Evolutionary conservation across 2,797 vertebrate species (phyloP).

Genomic region (Lepilemur septentrionalis): DNA sequence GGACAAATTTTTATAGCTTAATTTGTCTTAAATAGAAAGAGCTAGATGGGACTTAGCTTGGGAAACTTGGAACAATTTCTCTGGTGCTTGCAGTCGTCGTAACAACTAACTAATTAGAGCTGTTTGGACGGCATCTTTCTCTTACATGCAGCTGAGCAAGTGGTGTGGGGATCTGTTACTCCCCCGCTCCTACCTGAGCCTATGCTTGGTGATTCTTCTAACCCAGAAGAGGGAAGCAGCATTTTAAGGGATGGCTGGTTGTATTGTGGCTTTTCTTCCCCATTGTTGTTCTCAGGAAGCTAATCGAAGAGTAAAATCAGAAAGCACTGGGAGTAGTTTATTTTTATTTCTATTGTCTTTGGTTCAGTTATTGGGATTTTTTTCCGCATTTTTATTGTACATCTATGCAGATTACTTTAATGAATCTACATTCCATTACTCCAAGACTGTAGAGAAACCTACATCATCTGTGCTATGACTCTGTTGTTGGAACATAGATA

Average conservation of each 20-base stretch:
- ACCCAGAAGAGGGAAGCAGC: not conserved
- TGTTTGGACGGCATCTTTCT: conserved; percentile 64
- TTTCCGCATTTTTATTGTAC: not conserved
- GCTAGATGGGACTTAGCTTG: conserved; percentile 43
- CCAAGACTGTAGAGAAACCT: not conserved
- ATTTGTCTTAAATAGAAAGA: conserved; percentile 72
- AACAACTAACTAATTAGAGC: conserved; percentile 68
- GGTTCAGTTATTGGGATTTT: conserved; percentile 20
- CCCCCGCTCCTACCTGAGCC: not conserved
- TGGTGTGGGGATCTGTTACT: conserved; percentile 1
- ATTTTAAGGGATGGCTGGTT: not conserved
- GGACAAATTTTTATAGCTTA: conserved; percentile 68
- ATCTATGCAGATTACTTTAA: not conserved
- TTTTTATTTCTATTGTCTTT: conserved; percentile 12
- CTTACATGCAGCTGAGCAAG: conserved; percentile 12
- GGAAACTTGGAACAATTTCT: conserved; percentile 66
- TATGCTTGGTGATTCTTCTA: not conserved
- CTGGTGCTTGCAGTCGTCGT: conserved; percentile 62
- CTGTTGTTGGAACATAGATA: not conserved
- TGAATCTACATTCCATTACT: not conserved
- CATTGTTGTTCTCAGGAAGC: not conserved
- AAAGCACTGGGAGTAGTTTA: conserved; percentile 18
- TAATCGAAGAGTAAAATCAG: conserved; percentile 31
- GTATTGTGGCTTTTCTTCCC: not conserved
- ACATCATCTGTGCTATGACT: not conserved